phyloP scores from a whole-genome alignment of 2,113 vertebrate genomes.

The Antigone vipio region DNA sequence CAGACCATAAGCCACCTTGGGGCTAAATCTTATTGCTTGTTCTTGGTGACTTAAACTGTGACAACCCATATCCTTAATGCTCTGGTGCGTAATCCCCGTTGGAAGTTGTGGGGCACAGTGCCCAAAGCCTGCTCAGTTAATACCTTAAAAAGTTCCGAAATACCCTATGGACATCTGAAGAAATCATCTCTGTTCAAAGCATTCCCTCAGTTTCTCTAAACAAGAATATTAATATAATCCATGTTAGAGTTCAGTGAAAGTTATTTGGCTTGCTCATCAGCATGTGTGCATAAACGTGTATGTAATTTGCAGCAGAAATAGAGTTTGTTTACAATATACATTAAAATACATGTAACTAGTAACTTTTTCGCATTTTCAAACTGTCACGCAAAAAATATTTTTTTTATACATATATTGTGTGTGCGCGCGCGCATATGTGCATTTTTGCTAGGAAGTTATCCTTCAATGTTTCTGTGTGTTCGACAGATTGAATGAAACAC shows the following conservation, averaged over 20 bases:
- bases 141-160: neutral
- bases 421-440: neutral
- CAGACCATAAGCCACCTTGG: neutral
- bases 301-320: neutral
- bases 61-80: neutral
- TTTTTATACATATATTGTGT: neutral
- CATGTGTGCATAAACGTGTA: neutral
- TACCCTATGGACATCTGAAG: neutral
- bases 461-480: neutral
- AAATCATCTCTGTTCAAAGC: neutral
- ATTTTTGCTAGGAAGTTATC: neutral
- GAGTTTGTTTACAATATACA: neutral
- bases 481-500: neutral
- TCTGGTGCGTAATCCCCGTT: neutral
- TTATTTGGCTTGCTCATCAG: neutral
- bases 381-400: neutral
- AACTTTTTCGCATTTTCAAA: neutral
- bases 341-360: neutral
- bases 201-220: neutral
- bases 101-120: neutral
- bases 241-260: neutral
- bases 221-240: neutral
- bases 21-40: neutral
- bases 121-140: neutral
- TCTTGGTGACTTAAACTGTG: neutral